Conservation (phyloP, 2,113 vertebrate species). For the Scolopax mira region DNA sequence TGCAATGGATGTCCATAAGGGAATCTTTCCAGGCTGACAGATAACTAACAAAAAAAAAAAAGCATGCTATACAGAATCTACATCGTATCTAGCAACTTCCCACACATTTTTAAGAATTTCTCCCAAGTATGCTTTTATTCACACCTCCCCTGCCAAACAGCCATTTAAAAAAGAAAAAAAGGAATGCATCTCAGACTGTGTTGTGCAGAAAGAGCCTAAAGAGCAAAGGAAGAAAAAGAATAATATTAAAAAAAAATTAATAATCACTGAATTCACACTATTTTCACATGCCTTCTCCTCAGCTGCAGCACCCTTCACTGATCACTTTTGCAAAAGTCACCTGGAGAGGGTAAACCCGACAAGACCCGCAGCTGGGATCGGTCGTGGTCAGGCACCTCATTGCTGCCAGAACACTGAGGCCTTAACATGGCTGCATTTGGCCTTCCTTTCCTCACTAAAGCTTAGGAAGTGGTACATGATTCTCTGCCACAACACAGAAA, state of each 20-base stretch:
- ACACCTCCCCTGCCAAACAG: neutral
- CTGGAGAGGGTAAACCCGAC: neutral
- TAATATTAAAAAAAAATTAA: neutral
- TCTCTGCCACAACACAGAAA: neutral
- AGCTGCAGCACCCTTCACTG: neutral
- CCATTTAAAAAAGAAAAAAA: neutral
- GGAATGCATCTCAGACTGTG: neutral
- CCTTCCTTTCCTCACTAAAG: neutral
- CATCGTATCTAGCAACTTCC: neutral
- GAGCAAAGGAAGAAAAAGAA: neutral
- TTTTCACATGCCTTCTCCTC: neutral
- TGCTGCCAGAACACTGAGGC: conserved; percentile 21
- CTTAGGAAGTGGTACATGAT: neutral
- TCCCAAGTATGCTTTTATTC: neutral
- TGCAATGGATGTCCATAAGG: neutral
- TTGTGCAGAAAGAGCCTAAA: neutral
- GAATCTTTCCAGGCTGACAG: neutral
- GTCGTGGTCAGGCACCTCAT: neutral
- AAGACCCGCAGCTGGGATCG: neutral
- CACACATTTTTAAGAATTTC: neutral
- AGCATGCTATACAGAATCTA: neutral
- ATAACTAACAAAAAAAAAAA: neutral
- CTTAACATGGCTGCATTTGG: conserved; percentile 15
- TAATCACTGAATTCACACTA: neutral
- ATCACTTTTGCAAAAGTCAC: neutral